phyloP scores from a whole-genome alignment of 64 coral and sea anemone genomes.

The Platygyra sinensis region DNA sequence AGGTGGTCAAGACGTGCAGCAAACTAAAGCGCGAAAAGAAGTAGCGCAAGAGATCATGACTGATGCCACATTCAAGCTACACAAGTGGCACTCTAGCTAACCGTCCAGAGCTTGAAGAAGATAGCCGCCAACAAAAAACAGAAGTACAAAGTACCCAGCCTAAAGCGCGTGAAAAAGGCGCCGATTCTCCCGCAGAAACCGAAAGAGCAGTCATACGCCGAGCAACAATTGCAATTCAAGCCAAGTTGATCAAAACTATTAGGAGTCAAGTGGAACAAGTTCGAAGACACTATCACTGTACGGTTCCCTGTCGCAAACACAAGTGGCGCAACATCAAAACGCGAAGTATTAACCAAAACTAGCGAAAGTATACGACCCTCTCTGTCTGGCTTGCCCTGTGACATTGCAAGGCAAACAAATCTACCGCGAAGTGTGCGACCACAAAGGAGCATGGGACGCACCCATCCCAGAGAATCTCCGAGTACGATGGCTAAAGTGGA shows the following conservation, averaged over 20 bases:
- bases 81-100: no score
- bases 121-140: no score
- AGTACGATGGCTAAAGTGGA: neutral
- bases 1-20: no score
- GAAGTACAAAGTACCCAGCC: no score
- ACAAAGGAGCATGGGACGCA: constrained; percentile 11
- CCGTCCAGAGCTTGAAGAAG: no score
- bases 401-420: constrained; percentile 37
- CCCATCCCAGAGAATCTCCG: constrained; percentile 15
- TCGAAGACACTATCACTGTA: constrained; percentile 31
- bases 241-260: constrained; percentile 49
- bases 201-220: constrained; percentile 36
- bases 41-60: no score
- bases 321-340: constrained; percentile 11
- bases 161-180: no score
- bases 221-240: constrained; percentile 35
- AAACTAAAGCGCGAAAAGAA: no score
- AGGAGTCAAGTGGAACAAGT: constrained; percentile 44
- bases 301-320: constrained; percentile 1
- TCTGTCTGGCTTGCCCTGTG: constrained; percentile 9
- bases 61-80: no score
- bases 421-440: constrained; percentile 4
- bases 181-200: no score
- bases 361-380: constrained; percentile 33
- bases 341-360: constrained; percentile 18